Evolutionary conservation across 2,797 vertebrate genomes (phyloP).

Genomic region (Sebastes paucispinis): DNA sequence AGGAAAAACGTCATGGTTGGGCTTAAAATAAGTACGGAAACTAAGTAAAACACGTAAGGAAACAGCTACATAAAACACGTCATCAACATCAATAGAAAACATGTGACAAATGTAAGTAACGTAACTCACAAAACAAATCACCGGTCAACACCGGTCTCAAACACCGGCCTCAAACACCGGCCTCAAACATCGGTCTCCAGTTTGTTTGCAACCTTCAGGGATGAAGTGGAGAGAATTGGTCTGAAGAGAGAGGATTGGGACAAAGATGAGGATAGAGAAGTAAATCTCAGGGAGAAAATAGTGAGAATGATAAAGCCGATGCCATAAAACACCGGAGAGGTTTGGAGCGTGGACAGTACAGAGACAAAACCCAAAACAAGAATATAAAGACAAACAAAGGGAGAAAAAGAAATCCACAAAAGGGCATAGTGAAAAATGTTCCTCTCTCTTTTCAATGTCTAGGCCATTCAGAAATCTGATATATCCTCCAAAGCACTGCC

Average conservation of each 20-base stretch:
- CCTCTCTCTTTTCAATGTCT: constrained; percentile 21
- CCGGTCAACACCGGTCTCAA: too few relatives aligned
- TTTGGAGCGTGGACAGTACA: background rate
- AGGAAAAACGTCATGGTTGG: too few relatives aligned
- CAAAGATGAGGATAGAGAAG: background rate
- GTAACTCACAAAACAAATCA: too few relatives aligned
- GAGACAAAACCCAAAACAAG: background rate
- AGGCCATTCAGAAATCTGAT: constrained; percentile 61
- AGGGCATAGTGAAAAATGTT: constrained; percentile 27
- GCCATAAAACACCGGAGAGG: background rate
- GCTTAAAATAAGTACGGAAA: too few relatives aligned
- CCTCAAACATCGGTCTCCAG: too few relatives aligned
- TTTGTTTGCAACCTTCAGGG: constrained; percentile 1
- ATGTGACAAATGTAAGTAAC: too few relatives aligned
- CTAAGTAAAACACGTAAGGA: too few relatives aligned
- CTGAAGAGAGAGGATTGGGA: background rate
- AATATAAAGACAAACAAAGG: constrained; percentile 21
- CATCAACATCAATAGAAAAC: too few relatives aligned
- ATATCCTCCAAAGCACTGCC: constrained; percentile 41
- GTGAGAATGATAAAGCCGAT: constrained; percentile 11
- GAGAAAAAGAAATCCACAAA: constrained; percentile 33
- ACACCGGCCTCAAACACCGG: too few relatives aligned
- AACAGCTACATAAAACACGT: too few relatives aligned
- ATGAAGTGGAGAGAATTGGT: background rate
- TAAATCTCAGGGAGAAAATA: background rate